phyloP scores from a whole-genome alignment of 2,797 vertebrate genomes.

The Rhinophrynus dorsalis region DNA sequence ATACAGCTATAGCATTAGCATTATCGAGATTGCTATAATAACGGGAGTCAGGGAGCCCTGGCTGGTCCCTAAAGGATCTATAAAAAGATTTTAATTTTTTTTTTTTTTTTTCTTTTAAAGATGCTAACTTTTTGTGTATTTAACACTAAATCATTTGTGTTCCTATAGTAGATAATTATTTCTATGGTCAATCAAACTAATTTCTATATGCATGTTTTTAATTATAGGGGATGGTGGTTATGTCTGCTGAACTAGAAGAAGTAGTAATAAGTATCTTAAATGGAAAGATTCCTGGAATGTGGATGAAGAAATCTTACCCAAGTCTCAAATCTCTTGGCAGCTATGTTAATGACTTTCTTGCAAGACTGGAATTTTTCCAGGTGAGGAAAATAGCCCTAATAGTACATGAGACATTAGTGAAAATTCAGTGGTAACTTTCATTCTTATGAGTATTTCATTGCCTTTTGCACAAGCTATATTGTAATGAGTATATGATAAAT shows the following conservation, averaged over 20 bases:
- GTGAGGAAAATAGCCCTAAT: constrained; percentile 63
- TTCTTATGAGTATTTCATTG: neutral
- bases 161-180: too few relatives aligned
- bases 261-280: constrained; percentile 84
- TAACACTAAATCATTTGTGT: too few relatives aligned
- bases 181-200: too few relatives aligned
- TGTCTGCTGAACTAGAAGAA: constrained; percentile 86
- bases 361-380: constrained; percentile 82
- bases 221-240: constrained; percentile 80
- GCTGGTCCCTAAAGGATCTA: too few relatives aligned
- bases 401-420: neutral
- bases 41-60: too few relatives aligned
- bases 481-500: too few relatives aligned
- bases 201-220: too few relatives aligned
- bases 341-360: constrained; percentile 83
- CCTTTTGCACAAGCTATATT: neutral
- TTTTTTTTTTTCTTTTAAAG: too few relatives aligned
- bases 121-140: too few relatives aligned
- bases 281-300: constrained; percentile 79
- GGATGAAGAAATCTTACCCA: constrained; percentile 88
- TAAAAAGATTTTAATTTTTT: too few relatives aligned
- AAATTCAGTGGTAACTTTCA: neutral
- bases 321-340: constrained; percentile 88
- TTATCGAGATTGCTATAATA: too few relatives aligned
- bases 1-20: too few relatives aligned